These are phyloP conservation scores for Heloderma charlesbogerti DNA, from an alignment of 2,113 vertebrate genomes.

Conservation along the genomic window DNA sequence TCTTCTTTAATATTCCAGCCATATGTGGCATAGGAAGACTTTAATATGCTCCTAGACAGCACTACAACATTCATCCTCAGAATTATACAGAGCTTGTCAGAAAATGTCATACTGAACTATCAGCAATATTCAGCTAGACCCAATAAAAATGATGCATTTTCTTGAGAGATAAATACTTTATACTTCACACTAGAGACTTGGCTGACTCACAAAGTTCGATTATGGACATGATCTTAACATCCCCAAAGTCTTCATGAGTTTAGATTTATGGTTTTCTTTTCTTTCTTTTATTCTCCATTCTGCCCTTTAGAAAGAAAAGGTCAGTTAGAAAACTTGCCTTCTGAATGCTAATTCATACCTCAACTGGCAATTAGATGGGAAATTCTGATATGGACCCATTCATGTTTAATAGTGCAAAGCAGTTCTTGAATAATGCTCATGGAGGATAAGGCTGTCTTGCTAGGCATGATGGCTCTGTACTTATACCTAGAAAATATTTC, in stretches of 20 bases:
- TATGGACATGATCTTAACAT: slow-evolving; percentile 14
- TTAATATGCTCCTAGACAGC: neutral
- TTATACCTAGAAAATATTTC: too few relatives aligned
- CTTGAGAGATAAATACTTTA: slow-evolving; percentile 15
- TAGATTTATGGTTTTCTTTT: neutral
- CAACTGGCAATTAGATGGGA: neutral
- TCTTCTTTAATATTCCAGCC: neutral
- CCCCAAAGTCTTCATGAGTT: slow-evolving; percentile 8
- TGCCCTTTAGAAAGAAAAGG: slow-evolving; percentile 6
- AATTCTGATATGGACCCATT: neutral
- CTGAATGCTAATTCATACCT: slow-evolving; percentile 7
- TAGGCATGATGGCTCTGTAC: too few relatives aligned
- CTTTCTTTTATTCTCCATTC: neutral
- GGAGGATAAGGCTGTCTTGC: too few relatives aligned
- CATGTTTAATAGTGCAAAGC: neutral
- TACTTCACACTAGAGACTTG: slow-evolving; percentile 5
- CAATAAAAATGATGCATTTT: slow-evolving; percentile 27
- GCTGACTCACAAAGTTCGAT: slow-evolving; percentile 20
- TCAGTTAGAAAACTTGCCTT: neutral
- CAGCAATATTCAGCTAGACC: neutral
- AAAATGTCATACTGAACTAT: slow-evolving; percentile 9
- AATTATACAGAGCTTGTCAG: slow-evolving; percentile 2
- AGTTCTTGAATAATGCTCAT: neutral
- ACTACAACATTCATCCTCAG: slow-evolving; percentile 13
- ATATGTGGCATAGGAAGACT: neutral